phyloP scores from a whole-genome alignment of 2,797 vertebrate species.

The Peromyscus nudipes region DNA sequence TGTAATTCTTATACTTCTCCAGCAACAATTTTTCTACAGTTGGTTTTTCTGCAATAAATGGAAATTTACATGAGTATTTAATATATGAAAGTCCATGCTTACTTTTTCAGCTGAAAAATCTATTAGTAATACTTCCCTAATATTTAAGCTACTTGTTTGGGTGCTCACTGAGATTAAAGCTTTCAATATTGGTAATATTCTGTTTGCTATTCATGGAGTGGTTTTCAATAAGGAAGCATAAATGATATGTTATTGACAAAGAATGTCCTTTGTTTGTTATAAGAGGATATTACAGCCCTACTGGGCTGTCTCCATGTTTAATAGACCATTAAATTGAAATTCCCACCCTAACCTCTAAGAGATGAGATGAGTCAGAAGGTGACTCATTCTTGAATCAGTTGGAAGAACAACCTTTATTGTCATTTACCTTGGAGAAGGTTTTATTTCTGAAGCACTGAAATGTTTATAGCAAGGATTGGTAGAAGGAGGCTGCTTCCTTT shows the following conservation, averaged over 20 bases:
- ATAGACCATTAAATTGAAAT: conserved; percentile 81
- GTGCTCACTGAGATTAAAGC: conserved; percentile 49
- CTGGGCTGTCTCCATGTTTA: conserved; percentile 72
- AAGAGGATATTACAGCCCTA: conserved; percentile 45
- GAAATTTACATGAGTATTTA: conserved; percentile 58
- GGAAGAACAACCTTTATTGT: conserved; percentile 77
- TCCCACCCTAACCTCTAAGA: conserved; percentile 74
- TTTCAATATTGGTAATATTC: conserved; percentile 44
- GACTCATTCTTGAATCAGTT: conserved; percentile 80
- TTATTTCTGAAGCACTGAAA: conserved; percentile 56
- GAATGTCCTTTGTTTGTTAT: conserved; percentile 63
- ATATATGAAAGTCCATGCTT: conserved; percentile 38
- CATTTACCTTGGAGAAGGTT: conserved; percentile 70
- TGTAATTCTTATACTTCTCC: conserved; percentile 4
- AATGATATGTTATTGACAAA: conserved; percentile 65
- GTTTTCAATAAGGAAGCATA: conserved; percentile 59
- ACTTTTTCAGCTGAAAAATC: conserved; percentile 61
- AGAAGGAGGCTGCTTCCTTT: not conserved
- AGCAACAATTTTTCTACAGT: not conserved
- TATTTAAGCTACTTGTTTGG: not conserved
- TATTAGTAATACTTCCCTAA: not conserved
- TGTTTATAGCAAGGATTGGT: conserved; percentile 24
- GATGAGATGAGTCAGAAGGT: conserved; percentile 81
- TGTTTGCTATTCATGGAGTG: conserved; percentile 67
- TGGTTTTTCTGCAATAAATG: conserved; percentile 23